Conservation (phyloP, 2,888 invertebrate species). For the Troides oblongomaculatus region DNA sequence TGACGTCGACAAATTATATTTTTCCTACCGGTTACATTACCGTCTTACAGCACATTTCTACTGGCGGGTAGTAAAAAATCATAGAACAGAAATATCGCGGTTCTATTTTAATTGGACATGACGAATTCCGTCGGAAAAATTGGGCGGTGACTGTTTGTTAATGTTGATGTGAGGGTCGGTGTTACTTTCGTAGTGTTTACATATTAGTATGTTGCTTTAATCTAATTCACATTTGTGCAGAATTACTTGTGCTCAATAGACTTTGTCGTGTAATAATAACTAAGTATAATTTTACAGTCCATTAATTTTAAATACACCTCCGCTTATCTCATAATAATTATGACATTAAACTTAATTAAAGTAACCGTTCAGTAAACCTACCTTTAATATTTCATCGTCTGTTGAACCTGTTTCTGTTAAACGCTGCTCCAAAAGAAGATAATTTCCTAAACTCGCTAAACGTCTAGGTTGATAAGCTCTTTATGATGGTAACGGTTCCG, state of each 20-base stretch:
- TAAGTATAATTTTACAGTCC: neutral
- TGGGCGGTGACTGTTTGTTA: constrained; percentile 63
- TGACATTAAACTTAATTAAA: neutral
- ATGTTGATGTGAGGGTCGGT: constrained; percentile 53
- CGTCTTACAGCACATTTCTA: constrained; percentile 5
- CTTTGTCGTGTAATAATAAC: neutral
- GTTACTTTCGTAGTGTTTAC: constrained; percentile 33
- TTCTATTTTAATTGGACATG: constrained; percentile 70
- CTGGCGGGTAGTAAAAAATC: constrained; percentile 28
- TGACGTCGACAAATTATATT: constrained; percentile 14
- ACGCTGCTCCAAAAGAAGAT: no score
- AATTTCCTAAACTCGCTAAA: no score
- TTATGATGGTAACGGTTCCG: no score
- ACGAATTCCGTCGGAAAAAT: constrained; percentile 71
- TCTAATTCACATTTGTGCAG: neutral
- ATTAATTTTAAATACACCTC: constrained; percentile 1
- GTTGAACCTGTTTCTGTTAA: no score
- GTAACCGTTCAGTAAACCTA: neutral
- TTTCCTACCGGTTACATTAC: constrained; percentile 9
- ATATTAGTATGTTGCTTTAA: constrained; percentile 6
- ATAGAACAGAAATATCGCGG: constrained; percentile 61
- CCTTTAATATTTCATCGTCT: no score
- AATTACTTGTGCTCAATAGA: constrained; percentile 1
- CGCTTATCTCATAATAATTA: neutral
- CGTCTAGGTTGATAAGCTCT: no score